phyloP scores from a whole-genome alignment of 2,113 vertebrate species.

The Chaetorhynchus papuensis region DNA sequence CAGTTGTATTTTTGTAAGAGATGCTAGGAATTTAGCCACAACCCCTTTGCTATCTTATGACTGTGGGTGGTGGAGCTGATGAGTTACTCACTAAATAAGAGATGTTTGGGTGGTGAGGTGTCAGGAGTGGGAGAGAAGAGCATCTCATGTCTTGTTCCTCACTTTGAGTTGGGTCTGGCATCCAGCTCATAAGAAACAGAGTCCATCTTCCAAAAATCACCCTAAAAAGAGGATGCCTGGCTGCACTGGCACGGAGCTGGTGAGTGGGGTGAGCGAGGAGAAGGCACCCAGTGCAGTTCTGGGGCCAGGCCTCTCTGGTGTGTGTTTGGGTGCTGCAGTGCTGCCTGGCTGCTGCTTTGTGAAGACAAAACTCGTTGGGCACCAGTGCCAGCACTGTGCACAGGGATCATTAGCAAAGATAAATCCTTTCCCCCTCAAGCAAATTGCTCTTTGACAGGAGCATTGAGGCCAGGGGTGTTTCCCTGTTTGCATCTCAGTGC shows the following conservation, averaged over 20 bases:
- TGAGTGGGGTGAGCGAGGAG: not conserved
- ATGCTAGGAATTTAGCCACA: not conserved
- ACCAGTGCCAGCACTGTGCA: too few relatives aligned
- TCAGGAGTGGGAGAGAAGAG: not conserved
- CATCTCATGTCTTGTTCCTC: not conserved
- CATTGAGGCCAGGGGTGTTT: not conserved
- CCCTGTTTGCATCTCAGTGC: not conserved
- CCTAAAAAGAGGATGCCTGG: not conserved
- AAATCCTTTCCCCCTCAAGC: not conserved
- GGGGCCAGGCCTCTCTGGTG: not conserved
- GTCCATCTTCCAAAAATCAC: not conserved
- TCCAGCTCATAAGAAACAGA: fast-evolving
- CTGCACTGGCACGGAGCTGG: not conserved
- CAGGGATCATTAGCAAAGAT: fast-evolving
- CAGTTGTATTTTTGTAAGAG: not conserved
- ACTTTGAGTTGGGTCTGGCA: not conserved
- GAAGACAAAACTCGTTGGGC: fast-evolving
- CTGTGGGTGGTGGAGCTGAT: not conserved
- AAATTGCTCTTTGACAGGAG: not conserved
- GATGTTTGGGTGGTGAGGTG: not conserved
- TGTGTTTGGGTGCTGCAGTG: fast-evolving
- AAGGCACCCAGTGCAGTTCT: not conserved
- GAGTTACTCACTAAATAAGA: not conserved
- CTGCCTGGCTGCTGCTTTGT: not conserved
- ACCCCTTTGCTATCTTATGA: not conserved